These are phyloP conservation scores for Itoplectis maculator DNA, from an alignment of 2,888 invertebrate species.

Conservation along the genomic window DNA sequence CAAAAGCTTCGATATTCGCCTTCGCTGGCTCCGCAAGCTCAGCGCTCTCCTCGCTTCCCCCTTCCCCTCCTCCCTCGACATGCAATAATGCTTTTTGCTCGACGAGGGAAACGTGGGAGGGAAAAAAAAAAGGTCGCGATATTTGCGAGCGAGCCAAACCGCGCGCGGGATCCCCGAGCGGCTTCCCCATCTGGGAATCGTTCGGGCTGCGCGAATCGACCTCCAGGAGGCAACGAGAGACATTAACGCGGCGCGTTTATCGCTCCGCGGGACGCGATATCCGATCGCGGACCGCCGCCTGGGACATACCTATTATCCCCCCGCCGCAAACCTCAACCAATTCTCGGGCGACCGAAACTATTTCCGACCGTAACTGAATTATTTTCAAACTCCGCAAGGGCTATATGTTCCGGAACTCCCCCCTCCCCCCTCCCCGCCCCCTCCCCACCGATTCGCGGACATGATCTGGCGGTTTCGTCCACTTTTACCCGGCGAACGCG, in stretches of 20 bases:
- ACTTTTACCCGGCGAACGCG: not conserved
- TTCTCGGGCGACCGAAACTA: conserved; percentile 53
- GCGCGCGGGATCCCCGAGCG: conserved; percentile 34
- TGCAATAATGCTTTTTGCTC: conserved; percentile 52
- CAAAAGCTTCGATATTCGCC: conserved; percentile 27
- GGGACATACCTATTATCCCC: conserved; percentile 48
- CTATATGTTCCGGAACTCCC: conserved; percentile 18
- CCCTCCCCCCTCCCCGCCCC: no score
- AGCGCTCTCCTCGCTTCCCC: conserved; percentile 38
- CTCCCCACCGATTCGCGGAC: not conserved
- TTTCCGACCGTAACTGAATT: conserved; percentile 55
- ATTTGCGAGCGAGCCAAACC: conserved; percentile 68
- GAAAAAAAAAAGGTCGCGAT: conserved; percentile 34
- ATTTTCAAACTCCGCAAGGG: conserved; percentile 42
- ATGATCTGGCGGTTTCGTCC: conserved; percentile 19
- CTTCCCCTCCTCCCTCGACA: conserved; percentile 46
- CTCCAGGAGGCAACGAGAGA: conserved; percentile 29
- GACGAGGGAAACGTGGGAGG: conserved; percentile 34
- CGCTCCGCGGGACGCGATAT: conserved; percentile 45
- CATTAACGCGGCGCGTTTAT: conserved; percentile 58
- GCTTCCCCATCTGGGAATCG: conserved; percentile 41
- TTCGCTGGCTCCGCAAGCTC: conserved; percentile 26
- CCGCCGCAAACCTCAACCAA: conserved; percentile 51
- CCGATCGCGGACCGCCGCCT: conserved; percentile 34
- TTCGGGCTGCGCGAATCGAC: conserved; percentile 7